Evolutionary conservation across 2,113 vertebrate species (phyloP), one percentile per base, ranked within the genome.

Genomic region (Psammodynastes pulverulentus): DNA sequence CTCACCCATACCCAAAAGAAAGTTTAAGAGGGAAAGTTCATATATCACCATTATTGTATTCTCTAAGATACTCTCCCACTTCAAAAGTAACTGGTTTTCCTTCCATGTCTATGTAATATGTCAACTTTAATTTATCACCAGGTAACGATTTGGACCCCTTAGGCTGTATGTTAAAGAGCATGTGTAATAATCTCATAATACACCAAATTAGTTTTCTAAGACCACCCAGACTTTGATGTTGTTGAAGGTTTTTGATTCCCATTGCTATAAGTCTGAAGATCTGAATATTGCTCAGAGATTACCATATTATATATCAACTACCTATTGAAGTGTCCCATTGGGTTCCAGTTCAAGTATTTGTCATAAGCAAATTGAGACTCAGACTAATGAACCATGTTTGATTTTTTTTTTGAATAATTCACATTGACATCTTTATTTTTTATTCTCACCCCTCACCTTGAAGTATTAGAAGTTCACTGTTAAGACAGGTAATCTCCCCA

Each of bases 401-500:
- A 19, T 21, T 87, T 23, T 29, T 29, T 91, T 93, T 90, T 93
- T 95, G 94, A 97, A 96, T 97, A 96, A 96, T 96, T 96, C 94
- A 96, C 95, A 96, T 96, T 96, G 94, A 96, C 95, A 62, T 86
- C 53, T 96, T 95, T 96, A 96, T 95, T 96, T 92, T 93, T 94
- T 94, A 96, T 58, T 58, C 96, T 93, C 93, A 95, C 93, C 29
- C 92, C 93, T 88, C 51, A 39, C 15, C 0, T 85, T 7, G 91
- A 0, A 39, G 94, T n/a, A 84, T 4, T 85, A 67, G 43, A 88
- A 93, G 92, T 95, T 93, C 86, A 67, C 0, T 6, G 90, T n/a
- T 87, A 89, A 92, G 15, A 93, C 67, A 84, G 15, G 24, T 86
- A 34, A 0, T 0, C 5, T 3, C 3, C 0, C 5, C 54, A 88